Evolutionary conservation across 2,888 invertebrate species (phyloP).

Genomic region (Amiota minor): DNA sequence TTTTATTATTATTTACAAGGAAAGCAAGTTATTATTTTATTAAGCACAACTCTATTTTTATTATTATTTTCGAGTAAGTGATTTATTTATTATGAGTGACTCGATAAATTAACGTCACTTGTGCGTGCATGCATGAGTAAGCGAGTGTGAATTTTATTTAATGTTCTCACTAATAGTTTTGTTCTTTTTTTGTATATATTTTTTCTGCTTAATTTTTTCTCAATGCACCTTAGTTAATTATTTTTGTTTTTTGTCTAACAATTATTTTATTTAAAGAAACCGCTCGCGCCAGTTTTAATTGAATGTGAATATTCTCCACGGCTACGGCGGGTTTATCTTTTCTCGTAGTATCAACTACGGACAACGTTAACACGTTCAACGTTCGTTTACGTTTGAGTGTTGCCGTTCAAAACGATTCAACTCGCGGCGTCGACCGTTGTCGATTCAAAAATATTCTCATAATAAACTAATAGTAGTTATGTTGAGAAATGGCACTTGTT

Average conservation of each 20-base stretch:
- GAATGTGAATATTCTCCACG: not conserved
- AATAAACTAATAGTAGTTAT: not conserved
- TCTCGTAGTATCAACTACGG: not conserved
- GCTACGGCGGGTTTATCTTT: not conserved
- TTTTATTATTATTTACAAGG: conserved; percentile 16
- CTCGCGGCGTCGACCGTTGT: not conserved
- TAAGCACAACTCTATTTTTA: conserved; percentile 2
- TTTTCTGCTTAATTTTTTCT: conserved; percentile 1
- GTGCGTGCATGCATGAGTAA: not conserved
- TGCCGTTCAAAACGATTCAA: not conserved
- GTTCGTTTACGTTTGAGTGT: conserved; percentile 18
- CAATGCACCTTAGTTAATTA: not conserved
- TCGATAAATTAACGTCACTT: conserved; percentile 2
- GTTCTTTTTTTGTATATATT: not conserved
- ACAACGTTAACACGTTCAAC: conserved; percentile 9
- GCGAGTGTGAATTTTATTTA: too few species aligned
- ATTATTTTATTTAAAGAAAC: conserved; percentile 5
- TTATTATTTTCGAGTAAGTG: not conserved
- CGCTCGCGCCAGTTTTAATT: not conserved
- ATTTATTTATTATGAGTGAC: conserved; percentile 2
- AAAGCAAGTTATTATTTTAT: too few species aligned
- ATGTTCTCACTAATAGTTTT: too few species aligned
- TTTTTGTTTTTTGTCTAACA: not conserved
- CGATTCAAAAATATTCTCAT: conserved; percentile 10
- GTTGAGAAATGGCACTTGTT: not conserved